Evolutionary conservation across 2,888 invertebrate genomes (phyloP).

Genomic region (Ophion slaviceki): DNA sequence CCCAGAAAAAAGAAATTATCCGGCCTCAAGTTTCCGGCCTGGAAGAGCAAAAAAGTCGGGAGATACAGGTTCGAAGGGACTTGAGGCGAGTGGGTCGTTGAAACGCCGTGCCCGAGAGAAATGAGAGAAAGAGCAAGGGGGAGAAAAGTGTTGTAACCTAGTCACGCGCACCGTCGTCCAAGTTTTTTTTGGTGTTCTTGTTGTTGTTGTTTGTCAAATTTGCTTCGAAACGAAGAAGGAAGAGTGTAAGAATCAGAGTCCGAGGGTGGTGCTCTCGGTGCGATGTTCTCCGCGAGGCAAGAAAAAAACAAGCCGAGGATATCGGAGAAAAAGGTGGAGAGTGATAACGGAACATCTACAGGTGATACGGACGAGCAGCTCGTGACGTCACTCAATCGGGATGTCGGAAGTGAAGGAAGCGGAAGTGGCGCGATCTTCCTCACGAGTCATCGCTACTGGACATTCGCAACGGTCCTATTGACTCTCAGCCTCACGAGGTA

Average conservation of each 20-base stretch:
- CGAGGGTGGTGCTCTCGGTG: conserved; percentile 49
- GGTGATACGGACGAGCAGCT: conserved; percentile 78
- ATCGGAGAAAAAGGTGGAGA: neutral
- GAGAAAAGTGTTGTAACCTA: conserved; percentile 47
- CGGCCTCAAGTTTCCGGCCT: conserved; percentile 49
- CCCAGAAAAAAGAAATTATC: conserved; percentile 66
- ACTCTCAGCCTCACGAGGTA: conserved; percentile 71
- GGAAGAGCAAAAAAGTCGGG: conserved; percentile 58
- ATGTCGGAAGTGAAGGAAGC: conserved; percentile 64
- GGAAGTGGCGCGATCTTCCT: conserved; percentile 36
- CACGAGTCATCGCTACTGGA: conserved; percentile 58
- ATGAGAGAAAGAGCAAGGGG: conserved; percentile 14
- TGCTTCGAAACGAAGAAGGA: conserved; percentile 8
- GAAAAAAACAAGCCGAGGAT: neutral
- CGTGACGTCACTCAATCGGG: conserved; percentile 76
- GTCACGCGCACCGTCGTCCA: conserved; percentile 40
- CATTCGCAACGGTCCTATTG: conserved; percentile 65
- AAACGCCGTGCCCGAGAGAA: neutral
- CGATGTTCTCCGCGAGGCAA: conserved; percentile 47
- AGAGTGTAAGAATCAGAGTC: neutral
- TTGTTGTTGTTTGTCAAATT: conserved; percentile 41
- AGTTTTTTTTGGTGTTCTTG: conserved; percentile 37
- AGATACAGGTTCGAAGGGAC: conserved; percentile 66
- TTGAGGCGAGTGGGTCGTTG: conserved; percentile 69
- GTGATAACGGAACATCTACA: conserved; percentile 65